Conservation (phyloP, 2,888 invertebrate genomes). For the Cynaeus angustus region DNA sequence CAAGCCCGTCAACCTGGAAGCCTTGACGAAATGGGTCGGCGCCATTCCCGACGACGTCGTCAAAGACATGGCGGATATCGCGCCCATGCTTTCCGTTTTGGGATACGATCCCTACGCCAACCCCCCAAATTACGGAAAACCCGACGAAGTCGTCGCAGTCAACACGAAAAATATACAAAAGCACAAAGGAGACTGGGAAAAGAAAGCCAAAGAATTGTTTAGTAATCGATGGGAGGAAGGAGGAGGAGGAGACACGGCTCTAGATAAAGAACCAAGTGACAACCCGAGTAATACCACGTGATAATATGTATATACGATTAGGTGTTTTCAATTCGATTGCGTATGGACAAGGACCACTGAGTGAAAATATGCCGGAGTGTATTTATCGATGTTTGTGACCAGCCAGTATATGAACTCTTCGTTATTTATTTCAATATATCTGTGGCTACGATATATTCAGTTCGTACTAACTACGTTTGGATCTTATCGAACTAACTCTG, state of each 20-base stretch:
- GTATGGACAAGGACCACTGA: conserved; percentile 60
- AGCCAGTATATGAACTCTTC: conserved; percentile 37
- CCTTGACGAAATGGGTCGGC: conserved; percentile 94
- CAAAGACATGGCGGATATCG: conserved; percentile 92
- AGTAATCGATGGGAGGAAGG: conserved; percentile 59
- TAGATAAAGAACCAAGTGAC: conserved; percentile 68
- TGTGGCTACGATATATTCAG: conserved; percentile 8
- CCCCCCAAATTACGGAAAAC: conserved; percentile 94
- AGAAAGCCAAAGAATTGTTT: conserved; percentile 70
- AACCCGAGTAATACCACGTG: conserved; percentile 67
- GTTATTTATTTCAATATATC: conserved; percentile 31
- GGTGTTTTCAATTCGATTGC: conserved; percentile 61
- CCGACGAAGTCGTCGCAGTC: conserved; percentile 83
- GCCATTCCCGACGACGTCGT: conserved; percentile 93
- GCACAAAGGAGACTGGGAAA: conserved; percentile 69
- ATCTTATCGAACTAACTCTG: conserved; percentile 27
- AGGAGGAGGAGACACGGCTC: conserved; percentile 61
- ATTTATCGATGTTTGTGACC: conserved; percentile 37
- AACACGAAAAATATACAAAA: conserved; percentile 74
- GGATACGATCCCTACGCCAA: conserved; percentile 98
- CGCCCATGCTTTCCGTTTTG: conserved; percentile 93
- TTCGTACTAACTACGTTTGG: conserved; percentile 20
- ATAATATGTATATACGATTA: conserved; percentile 62
- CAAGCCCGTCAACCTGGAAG: conserved; percentile 97
- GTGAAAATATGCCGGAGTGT: conserved; percentile 33